Evolutionary conservation across 53 echinoderm and acorn worm species (phyloP), one percentile per base, ranked within the genome.

Genomic region (Pentamera pediparva): DNA sequence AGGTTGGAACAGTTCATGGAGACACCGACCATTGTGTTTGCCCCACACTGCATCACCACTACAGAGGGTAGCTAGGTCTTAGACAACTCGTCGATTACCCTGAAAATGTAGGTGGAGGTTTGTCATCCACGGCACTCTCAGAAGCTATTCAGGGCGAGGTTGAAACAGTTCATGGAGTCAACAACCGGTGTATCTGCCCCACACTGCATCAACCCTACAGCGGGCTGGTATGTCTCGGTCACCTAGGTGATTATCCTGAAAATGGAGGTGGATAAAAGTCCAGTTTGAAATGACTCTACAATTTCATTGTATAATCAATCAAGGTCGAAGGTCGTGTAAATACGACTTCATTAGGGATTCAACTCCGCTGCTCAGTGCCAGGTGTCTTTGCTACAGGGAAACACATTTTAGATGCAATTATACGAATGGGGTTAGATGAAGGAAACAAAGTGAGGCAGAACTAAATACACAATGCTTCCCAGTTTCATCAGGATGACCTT

Each of bases 1-100:
- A 93, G 80, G 48, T 93, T 93, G 70, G 89, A 93, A 32, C 86
- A 93, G 36, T 89, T 86, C 93, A 93, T 93, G 74, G 89, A 86
- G 58, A 89, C 93, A 12, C 84, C 89, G 0, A 86, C 86, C 18
- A 93, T 74, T 19, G 89, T 86, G 54, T 93, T 89, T 10, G 83
- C 89, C 0, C 93, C 89, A 77, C 89, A 93, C 72, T 93, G 93
- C 21, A 92, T 48, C 33, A 89, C 89, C 31, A 93, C 64, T 9
- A 81, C 89, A 37, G 81, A 79, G 54, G 89, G 89, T 29, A 60
- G 67, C 58, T 83, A 93, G 32, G 61, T 57, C 31, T 43, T 63
- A 24, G 83, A 75, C 20, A 89, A 75, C 30, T 86, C 77, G 11
- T 77, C 81, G 13, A 92, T 77, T 37, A 93, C 56, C 56, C 93